Base-by-base conservation (phyloP, 2,113 vertebrate genomes). In the Apteryx owenii region DNA sequence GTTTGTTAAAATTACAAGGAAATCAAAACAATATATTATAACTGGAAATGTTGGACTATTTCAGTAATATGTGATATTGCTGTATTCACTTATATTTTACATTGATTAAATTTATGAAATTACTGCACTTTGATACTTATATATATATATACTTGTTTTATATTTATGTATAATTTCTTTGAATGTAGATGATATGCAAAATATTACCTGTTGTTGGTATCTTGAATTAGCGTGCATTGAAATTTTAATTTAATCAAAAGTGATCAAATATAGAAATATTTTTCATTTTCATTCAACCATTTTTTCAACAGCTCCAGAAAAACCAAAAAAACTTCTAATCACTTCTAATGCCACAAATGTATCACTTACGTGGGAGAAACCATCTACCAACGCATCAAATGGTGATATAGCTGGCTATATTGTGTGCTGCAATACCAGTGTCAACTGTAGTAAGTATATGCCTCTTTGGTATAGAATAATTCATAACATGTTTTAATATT, bases 271-370 rank as follows among this genome's bases (percentile, higher is more conserved):
- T 18, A 85, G 2, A 33, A 95, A 36, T 46, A 54, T 21, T 84
- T 83, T 56, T 4, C 11, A 4, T 86, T 90, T 89, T 71, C 5
- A n/a, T 77, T 84, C 58, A 38, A 81, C 46, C 1, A 0, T 62
- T 91, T 12, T 70, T 84, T 88, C n/a, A 70, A 97, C 84, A 98
- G 98, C 0, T 53, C 98, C 98, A 62, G 42, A 0, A 8, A 1
- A 0, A 19, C 91, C 95, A 81, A 0, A 2, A 53, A 3, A 1
- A 12, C 0, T 96, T 50, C 0, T 0, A 0, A 18, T n/a, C 21
- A 0, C 0, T 1, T 0, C 0, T 12, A 1, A 0, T 18, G 0
- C 1, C 6, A 21, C 0, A 19, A 0, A 0, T 28, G 28, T 23
- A 38, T 1, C 0, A 2, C 6, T 98, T 33, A 12, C 0, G 0